Conservation (phyloP, 2,113 vertebrate species). For the Lynx canadensis region DNA sequence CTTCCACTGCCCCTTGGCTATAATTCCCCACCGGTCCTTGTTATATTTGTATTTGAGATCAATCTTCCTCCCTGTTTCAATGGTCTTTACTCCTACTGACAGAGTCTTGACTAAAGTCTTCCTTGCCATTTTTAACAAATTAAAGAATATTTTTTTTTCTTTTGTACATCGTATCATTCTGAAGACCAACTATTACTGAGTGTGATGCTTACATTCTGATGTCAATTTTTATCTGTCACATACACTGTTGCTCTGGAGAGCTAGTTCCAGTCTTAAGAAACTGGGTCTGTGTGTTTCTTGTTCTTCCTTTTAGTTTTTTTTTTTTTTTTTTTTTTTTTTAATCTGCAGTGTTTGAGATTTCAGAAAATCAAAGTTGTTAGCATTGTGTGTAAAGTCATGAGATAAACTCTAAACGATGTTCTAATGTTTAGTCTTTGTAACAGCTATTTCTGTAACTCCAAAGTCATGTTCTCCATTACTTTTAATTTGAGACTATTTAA, state of each 20-base stretch:
- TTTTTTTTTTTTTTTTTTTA: background rate
- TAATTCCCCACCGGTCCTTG: background rate
- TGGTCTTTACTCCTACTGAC: background rate
- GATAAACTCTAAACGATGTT: constrained; percentile 18
- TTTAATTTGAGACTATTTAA: constrained; percentile 35
- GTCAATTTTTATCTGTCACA: background rate
- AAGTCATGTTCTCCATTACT: background rate
- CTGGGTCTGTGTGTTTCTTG: background rate
- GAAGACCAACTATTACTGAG: background rate
- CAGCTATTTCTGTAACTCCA: background rate
- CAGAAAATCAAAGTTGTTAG: constrained; percentile 8
- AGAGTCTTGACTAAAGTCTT: background rate
- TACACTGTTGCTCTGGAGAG: background rate
- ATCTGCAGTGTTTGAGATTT: constrained; percentile 17
- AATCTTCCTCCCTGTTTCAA: background rate
- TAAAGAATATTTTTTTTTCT: background rate
- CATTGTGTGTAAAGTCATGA: background rate
- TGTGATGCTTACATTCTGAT: background rate
- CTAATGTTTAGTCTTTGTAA: background rate
- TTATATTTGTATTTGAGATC: background rate
- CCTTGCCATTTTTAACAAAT: background rate
- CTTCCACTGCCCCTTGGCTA: background rate
- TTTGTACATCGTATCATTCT: background rate
- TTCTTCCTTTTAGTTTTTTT: background rate
- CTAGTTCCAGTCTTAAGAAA: background rate